Percentiles rank a stretch among this genome's conserved stretches.
Conservation (phyloP, 2,113 vertebrate species). For the Callithrix jacchus region DNA sequence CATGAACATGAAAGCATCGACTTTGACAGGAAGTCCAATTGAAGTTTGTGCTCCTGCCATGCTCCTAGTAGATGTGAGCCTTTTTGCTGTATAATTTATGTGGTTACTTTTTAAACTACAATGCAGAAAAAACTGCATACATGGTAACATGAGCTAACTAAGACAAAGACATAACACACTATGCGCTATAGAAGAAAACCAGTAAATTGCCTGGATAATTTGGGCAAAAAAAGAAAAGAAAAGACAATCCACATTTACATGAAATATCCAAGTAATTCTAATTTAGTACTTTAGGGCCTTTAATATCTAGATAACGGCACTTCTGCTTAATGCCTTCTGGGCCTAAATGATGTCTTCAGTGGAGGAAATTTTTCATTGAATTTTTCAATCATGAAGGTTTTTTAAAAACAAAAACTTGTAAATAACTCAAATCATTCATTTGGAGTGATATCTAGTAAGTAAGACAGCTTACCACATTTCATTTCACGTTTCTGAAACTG, state of each 20-base stretch:
- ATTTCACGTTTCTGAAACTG: neutral
- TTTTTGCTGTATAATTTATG: neutral
- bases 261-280: neutral
- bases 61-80: neutral
- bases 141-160: neutral
- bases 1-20: neutral
- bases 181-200: neutral
- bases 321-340: neutral
- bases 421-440: neutral
- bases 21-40: neutral
- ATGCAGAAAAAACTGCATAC: neutral
- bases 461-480: neutral
- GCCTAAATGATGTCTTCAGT: neutral
- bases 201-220: neutral
- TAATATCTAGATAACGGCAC: neutral
- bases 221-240: neutral
- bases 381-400: neutral
- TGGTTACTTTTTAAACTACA: slow-evolving; percentile 1
- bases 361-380: neutral
- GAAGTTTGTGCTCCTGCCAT: neutral
- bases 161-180: neutral
- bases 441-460: neutral
- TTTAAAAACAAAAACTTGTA: neutral
- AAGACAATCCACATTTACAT: neutral
- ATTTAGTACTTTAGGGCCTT: neutral